phyloP scores from a whole-genome alignment of 2,888 invertebrate species.

The Rotaria sp. region DNA sequence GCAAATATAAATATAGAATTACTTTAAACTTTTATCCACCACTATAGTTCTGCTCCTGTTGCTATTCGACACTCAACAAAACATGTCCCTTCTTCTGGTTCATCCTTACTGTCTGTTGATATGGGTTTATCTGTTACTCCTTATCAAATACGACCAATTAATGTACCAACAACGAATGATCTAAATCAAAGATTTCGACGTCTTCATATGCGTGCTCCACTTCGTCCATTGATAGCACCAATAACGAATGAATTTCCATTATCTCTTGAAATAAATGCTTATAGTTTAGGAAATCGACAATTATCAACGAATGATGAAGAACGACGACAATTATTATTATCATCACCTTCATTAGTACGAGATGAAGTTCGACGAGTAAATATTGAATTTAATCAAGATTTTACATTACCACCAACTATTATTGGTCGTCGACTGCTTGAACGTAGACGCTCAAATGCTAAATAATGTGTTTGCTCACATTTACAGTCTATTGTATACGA shows the following conservation, averaged over 20 bases:
- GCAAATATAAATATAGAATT: too few relatives aligned
- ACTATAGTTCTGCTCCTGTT: background rate
- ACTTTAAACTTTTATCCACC: too few relatives aligned
- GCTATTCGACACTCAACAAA: background rate
- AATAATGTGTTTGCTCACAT: background rate
- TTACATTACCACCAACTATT: background rate
- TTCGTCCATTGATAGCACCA: background rate
- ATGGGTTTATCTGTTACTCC: constrained; percentile 22
- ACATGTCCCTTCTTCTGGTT: background rate
- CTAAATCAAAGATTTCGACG: background rate
- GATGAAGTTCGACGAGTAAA: background rate
- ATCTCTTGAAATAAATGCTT: background rate
- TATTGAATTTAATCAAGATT: background rate
- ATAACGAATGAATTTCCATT: background rate
- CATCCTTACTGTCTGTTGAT: background rate
- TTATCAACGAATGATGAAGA: background rate
- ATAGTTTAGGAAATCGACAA: background rate
- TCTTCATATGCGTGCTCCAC: constrained; percentile 25
- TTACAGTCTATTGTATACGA: background rate
- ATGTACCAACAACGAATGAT: background rate
- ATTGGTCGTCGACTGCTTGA: background rate
- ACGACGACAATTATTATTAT: background rate
- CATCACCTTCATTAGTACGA: background rate
- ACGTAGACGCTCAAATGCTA: background rate
- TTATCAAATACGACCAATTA: background rate